A percentile compares a stretch with the other conserved stretches of the same genome.
These are phyloP conservation scores for Malurus melanocephalus DNA, from an alignment of 2,113 vertebrate species.

Conservation along the genomic window DNA sequence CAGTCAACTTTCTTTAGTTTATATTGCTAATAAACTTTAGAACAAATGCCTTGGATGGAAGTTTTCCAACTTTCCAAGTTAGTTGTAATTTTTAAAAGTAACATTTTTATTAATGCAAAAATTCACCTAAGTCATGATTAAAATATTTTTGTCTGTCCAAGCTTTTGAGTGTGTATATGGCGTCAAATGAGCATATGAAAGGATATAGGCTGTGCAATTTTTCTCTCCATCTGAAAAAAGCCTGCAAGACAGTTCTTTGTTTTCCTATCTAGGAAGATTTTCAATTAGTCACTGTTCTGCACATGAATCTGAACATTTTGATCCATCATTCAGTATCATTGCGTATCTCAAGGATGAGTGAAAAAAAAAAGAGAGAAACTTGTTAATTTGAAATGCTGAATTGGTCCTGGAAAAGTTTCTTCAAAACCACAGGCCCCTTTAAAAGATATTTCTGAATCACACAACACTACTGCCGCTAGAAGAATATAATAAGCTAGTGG, in stretches of 20 bases:
- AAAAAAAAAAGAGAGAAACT: not conserved
- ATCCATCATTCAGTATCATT: not conserved
- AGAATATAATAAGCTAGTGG: not conserved
- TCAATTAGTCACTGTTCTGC: not conserved
- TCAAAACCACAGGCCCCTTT: not conserved
- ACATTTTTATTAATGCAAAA: not conserved
- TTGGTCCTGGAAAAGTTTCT: not conserved
- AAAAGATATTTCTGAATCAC: not conserved
- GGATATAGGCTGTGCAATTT: not conserved
- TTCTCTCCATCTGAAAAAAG: not conserved
- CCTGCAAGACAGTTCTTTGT: not conserved
- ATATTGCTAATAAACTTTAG: not conserved
- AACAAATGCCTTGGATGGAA: not conserved
- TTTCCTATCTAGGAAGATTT: not conserved
- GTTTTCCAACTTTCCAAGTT: slow-evolving; percentile 6
- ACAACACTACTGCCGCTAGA: not conserved
- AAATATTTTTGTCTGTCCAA: not conserved
- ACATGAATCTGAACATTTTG: not conserved
- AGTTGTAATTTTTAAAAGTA: not conserved
- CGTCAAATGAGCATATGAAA: not conserved
- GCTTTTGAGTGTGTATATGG: not conserved
- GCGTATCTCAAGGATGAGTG: not conserved
- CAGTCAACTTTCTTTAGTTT: not conserved
- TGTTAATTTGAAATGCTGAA: not conserved
- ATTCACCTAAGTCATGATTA: not conserved